These are phyloP conservation scores for Mormyrus iriodes DNA, from an alignment of 2,113 vertebrate species.

Conservation along the genomic window DNA sequence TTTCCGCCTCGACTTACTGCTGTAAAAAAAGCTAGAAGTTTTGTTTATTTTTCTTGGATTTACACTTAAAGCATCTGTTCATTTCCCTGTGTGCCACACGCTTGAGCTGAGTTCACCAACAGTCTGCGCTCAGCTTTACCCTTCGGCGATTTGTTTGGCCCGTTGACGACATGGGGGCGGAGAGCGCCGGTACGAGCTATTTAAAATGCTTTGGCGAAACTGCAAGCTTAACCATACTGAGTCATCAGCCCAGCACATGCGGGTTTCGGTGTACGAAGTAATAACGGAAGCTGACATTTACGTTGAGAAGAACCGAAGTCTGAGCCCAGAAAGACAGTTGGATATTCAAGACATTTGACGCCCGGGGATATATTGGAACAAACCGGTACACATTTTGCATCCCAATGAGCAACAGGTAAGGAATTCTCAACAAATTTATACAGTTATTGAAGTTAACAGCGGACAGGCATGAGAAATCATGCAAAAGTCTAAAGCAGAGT, in stretches of 20 bases:
- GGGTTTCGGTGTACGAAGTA: neutral
- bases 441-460: neutral
- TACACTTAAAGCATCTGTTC: neutral
- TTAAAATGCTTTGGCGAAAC: slow-evolving; percentile 56
- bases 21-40: neutral
- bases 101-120: neutral
- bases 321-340: slow-evolving; percentile 9
- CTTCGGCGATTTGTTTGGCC: slow-evolving; percentile 15
- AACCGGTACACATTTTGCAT: slow-evolving; percentile 26
- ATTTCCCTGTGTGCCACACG: neutral
- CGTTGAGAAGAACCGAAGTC: neutral
- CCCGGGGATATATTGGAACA: slow-evolving; percentile 47
- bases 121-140: too few relatives aligned
- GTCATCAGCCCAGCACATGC: slow-evolving; percentile 28
- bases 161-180: slow-evolving; percentile 35
- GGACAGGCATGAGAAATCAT: neutral
- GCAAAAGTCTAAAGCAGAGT: neutral
- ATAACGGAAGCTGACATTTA: neutral
- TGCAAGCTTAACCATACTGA: slow-evolving; percentile 40
- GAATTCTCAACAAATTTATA: neutral
- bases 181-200: slow-evolving; percentile 35
- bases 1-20: neutral
- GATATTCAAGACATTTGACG: slow-evolving; percentile 23
- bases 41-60: slow-evolving; percentile 4
- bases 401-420: slow-evolving; percentile 58